A percentile compares a stretch with the other conserved stretches of the same genome.
Conservation (phyloP, 1,140 invertebrate genomes). For the Charaxes varanes region DNA sequence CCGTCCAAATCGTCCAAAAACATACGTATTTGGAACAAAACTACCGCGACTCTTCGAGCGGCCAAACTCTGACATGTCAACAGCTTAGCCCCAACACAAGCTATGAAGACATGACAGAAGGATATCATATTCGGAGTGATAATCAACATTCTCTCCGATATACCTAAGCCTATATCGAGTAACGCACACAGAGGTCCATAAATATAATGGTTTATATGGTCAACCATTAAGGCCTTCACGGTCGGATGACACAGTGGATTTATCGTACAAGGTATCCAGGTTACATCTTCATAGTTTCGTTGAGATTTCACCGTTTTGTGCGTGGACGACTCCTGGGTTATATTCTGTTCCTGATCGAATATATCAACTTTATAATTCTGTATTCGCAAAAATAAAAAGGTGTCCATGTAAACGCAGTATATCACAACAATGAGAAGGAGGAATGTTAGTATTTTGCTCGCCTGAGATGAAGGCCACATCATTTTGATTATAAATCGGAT, state of each 20-base stretch:
- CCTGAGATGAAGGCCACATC: conserved; percentile 69
- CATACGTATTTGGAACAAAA: conserved; percentile 84
- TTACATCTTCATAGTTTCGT: conserved; percentile 71
- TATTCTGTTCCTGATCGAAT: conserved; percentile 33
- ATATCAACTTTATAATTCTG: conserved; percentile 48
- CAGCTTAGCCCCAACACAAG: conserved; percentile 80
- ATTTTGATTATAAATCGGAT: conserved; percentile 37
- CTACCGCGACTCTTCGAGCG: conserved; percentile 79
- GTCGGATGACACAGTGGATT: conserved; percentile 84
- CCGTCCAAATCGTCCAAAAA: conserved; percentile 88
- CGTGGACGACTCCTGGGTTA: conserved; percentile 37
- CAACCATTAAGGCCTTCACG: conserved; percentile 83
- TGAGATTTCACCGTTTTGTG: conserved; percentile 15
- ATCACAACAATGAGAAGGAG: conserved; percentile 41
- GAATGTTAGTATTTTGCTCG: conserved; percentile 56
- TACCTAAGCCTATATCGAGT: conserved; percentile 77
- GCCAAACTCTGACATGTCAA: conserved; percentile 80
- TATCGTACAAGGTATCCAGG: conserved; percentile 79
- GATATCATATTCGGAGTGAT: conserved; percentile 88
- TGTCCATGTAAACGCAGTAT: conserved; percentile 61
- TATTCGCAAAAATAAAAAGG: conserved; percentile 53
- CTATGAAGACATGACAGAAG: conserved; percentile 82
- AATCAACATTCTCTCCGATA: conserved; percentile 77
- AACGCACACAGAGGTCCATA: conserved; percentile 82
- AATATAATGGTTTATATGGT: conserved; percentile 85